phyloP scores from a whole-genome alignment of 2,797 vertebrate genomes.

The Euthynnus affinis region DNA sequence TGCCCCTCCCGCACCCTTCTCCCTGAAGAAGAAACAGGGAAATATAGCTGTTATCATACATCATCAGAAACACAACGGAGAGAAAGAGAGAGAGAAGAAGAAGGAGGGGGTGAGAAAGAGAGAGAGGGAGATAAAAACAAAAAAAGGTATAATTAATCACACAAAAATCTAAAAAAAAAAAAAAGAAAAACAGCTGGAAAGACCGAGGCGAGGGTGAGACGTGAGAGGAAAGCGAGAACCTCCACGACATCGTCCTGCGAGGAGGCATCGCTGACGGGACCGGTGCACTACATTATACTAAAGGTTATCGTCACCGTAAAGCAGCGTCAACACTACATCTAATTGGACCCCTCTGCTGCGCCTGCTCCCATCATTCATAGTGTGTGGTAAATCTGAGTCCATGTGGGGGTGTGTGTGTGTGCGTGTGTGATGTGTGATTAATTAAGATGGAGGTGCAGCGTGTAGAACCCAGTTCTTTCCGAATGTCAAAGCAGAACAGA shows the following conservation, averaged over 20 bases:
- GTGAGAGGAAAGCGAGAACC: slow-evolving; percentile 78
- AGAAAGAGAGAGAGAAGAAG: slow-evolving; percentile 31
- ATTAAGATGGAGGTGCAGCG: slow-evolving; percentile 76
- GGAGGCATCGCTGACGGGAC: slow-evolving; percentile 77
- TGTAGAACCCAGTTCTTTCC: slow-evolving; percentile 59
- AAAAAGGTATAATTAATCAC: slow-evolving; percentile 84
- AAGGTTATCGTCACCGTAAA: slow-evolving; percentile 86
- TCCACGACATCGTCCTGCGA: slow-evolving; percentile 74
- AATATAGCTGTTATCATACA: slow-evolving; percentile 84
- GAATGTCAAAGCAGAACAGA: slow-evolving; percentile 73
- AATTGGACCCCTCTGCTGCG: slow-evolving; percentile 81
- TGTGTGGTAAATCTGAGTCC: slow-evolving; percentile 69
- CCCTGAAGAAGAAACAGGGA: slow-evolving; percentile 81
- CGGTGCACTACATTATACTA: slow-evolving; percentile 81
- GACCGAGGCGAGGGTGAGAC: slow-evolving; percentile 63
- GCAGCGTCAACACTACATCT: slow-evolving; percentile 84
- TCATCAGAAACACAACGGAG: slow-evolving; percentile 80
- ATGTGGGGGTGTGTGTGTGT: slow-evolving; percentile 52
- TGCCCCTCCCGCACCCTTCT: slow-evolving; percentile 77
- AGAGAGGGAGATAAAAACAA: slow-evolving; percentile 65
- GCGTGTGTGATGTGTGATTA: slow-evolving; percentile 78
- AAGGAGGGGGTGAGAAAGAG: slow-evolving; percentile 16
- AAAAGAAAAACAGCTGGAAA: slow-evolving; percentile 61
- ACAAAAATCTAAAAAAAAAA: slow-evolving; percentile 54
- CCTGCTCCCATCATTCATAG: slow-evolving; percentile 81